phyloP scores from a whole-genome alignment of 2,888 invertebrate genomes.

The Tillus elongatus region DNA sequence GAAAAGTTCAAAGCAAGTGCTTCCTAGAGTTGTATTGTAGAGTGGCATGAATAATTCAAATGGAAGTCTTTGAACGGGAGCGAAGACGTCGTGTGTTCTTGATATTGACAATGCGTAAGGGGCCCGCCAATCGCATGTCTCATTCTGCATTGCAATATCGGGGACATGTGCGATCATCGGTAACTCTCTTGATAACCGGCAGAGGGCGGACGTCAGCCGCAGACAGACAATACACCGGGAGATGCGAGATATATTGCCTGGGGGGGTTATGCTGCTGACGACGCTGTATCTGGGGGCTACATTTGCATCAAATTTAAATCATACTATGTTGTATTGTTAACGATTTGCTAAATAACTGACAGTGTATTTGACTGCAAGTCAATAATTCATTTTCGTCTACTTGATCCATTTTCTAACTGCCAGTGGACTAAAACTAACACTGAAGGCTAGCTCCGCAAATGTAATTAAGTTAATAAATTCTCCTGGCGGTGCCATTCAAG shows the following conservation, averaged over 20 bases:
- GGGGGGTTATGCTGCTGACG: too few species aligned
- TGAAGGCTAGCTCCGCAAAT: too few species aligned
- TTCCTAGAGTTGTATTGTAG: neutral
- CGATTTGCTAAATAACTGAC: too few species aligned
- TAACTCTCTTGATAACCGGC: neutral
- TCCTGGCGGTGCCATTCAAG: too few species aligned
- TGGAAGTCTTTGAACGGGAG: neutral
- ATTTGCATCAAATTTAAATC: too few species aligned
- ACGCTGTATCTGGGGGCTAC: too few species aligned
- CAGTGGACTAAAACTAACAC: too few species aligned
- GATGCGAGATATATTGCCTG: neutral
- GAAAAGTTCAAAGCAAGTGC: constrained; percentile 2
- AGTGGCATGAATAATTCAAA: constrained; percentile 1
- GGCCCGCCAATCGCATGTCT: neutral
- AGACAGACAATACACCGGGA: constrained; percentile 2
- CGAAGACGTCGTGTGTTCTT: neutral
- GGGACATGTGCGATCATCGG: constrained; percentile 1
- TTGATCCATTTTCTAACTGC: too few species aligned
- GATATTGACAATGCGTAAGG: neutral
- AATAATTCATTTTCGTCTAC: too few species aligned
- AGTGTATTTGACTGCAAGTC: too few species aligned
- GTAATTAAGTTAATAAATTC: too few species aligned
- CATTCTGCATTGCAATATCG: neutral
- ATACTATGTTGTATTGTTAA: too few species aligned
- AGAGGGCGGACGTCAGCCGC: neutral